Conservation (phyloP, 2,113 vertebrate species). For the cattle (Bos taurus) region DNA sequence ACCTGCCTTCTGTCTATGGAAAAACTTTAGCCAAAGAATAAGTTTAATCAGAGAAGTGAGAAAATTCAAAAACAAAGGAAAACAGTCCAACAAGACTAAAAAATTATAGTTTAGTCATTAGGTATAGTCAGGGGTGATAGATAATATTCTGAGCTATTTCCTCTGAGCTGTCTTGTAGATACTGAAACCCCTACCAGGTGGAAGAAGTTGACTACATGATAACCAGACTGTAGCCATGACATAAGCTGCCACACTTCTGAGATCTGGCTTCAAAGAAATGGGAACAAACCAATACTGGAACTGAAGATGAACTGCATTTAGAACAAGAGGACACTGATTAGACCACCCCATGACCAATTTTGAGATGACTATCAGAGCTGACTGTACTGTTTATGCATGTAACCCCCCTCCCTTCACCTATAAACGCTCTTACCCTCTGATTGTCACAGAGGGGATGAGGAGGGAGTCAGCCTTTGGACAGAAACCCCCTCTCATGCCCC, state of each 20-base stretch:
- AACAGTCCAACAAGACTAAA: not conserved
- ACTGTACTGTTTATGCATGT: not conserved
- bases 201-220: not conserved
- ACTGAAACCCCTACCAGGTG: not conserved
- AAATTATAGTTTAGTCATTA: not conserved
- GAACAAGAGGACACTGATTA: not conserved
- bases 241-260: not conserved
- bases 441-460: not conserved
- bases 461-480: not conserved
- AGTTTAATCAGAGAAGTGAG: not conserved
- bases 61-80: not conserved
- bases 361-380: not conserved
- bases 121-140: not conserved
- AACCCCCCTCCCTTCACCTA: not conserved
- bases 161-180: not conserved
- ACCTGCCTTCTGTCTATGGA: not conserved
- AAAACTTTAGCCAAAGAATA: not conserved
- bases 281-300: not conserved
- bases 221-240: not conserved
- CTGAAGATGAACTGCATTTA: not conserved
- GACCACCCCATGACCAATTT: not conserved
- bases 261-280: not conserved
- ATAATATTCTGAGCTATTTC: not conserved
- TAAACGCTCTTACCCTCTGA: not conserved
- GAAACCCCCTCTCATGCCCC: not conserved